Percentiles rank a stretch among this genome's conserved stretches.
Conservation (phyloP, 1,140 invertebrate genomes). For the Acromyrmex charruanus region DNA sequence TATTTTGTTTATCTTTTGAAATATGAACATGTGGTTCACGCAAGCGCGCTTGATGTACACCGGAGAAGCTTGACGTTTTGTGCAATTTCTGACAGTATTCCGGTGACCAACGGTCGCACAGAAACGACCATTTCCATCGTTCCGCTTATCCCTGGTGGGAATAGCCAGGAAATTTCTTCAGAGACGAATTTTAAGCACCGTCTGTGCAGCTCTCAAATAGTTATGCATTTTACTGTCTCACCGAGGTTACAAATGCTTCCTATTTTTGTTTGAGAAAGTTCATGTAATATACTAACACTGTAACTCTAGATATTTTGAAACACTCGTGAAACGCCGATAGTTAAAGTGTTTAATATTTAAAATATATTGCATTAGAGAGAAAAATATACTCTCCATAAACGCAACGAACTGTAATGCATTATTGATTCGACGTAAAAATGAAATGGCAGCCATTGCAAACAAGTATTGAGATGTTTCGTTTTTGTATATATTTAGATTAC, state of each 20-base stretch:
- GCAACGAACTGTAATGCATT: not conserved
- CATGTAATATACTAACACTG: not conserved
- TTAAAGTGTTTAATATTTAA: slow-evolving; percentile 13
- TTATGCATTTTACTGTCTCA: slow-evolving; percentile 34
- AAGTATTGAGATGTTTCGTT: not conserved
- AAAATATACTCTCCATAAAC: not conserved
- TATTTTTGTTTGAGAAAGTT: slow-evolving; percentile 30
- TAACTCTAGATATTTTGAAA: no score
- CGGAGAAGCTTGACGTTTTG: slow-evolving; percentile 39
- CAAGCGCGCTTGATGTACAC: slow-evolving; percentile 6
- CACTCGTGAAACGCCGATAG: not conserved
- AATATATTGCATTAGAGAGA: not conserved
- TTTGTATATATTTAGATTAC: not conserved
- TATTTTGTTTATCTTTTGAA: slow-evolving; percentile 42
- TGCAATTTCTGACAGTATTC: slow-evolving; percentile 35
- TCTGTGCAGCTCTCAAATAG: not conserved
- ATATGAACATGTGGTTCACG: slow-evolving; percentile 14
- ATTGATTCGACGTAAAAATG: not conserved
- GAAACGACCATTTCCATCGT: slow-evolving; percentile 34
- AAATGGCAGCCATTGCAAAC: not conserved
- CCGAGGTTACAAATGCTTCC: slow-evolving; percentile 28
- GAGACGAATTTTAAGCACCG: slow-evolving; percentile 48
- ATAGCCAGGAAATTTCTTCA: slow-evolving; percentile 47
- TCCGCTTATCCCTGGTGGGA: slow-evolving; percentile 21
- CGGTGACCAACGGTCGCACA: not conserved